Evolutionary conservation across 1,140 invertebrate genomes (phyloP).

Genomic region (Orussus abietinus): DNA sequence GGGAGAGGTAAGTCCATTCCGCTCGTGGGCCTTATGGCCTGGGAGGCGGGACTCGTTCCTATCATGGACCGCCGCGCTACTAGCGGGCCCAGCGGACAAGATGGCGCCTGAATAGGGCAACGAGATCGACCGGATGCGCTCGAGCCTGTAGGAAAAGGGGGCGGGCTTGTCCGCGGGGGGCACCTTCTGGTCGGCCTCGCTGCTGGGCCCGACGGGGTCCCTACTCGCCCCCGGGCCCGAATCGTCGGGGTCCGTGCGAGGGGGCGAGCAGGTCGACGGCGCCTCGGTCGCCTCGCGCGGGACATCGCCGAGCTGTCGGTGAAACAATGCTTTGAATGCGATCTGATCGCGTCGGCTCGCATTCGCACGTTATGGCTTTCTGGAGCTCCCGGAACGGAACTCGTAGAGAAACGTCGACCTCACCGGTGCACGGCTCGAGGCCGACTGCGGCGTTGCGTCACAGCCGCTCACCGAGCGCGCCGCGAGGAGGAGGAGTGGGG

Average conservation of each 20-base stretch:
- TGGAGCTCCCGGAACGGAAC: too few species aligned
- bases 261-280: conserved; percentile 34
- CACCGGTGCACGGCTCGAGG: neutral
- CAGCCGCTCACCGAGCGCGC: too few species aligned
- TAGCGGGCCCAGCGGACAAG: conserved; percentile 26
- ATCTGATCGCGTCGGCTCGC: conserved; percentile 16
- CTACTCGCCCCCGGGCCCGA: conserved; percentile 21
- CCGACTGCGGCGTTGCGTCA: too few species aligned
- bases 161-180: conserved; percentile 26
- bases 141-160: conserved; percentile 35
- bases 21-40: conserved; percentile 29
- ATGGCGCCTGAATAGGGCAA: conserved; percentile 39
- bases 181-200: conserved; percentile 33
- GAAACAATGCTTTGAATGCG: conserved; percentile 35
- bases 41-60: conserved; percentile 27
- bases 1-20: conserved; percentile 30
- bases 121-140: conserved; percentile 39
- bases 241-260: conserved; percentile 29
- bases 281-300: conserved; percentile 31
- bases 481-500: too few species aligned
- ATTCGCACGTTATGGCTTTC: conserved; percentile 28
- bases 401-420: too few species aligned
- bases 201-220: conserved; percentile 19
- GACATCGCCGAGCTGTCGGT: conserved; percentile 46
- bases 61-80: conserved; percentile 27